Evolutionary conservation across 2,797 vertebrate genomes (phyloP).

Genomic region (Coreius guichenoti): DNA sequence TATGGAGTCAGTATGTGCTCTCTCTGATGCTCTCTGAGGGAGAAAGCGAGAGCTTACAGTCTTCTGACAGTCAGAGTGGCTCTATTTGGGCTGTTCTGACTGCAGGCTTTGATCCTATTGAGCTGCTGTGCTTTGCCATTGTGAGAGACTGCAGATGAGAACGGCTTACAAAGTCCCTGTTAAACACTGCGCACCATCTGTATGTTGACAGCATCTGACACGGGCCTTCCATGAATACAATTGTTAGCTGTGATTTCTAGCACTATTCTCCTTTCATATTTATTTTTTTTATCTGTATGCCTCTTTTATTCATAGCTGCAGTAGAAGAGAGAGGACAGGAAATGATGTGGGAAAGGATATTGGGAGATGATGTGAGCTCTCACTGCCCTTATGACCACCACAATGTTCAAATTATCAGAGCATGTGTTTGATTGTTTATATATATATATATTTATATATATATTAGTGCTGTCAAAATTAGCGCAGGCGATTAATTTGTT

Average conservation of each 20-base stretch:
- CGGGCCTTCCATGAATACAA: slow-evolving; percentile 12
- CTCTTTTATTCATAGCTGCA: slow-evolving; percentile 1
- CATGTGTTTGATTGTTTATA: no score
- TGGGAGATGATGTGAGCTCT: not conserved
- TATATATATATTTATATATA: no score
- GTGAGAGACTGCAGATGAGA: slow-evolving; percentile 46
- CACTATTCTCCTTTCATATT: slow-evolving; percentile 49
- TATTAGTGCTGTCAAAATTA: no score
- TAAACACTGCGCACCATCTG: slow-evolving; percentile 41
- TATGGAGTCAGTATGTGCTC: slow-evolving; percentile 21
- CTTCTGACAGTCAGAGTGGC: slow-evolving; percentile 16
- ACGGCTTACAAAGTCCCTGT: slow-evolving; percentile 45
- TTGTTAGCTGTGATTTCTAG: slow-evolving; percentile 56
- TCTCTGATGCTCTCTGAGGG: slow-evolving; percentile 16
- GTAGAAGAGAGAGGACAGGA: not conserved
- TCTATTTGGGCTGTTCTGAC: slow-evolving; percentile 42
- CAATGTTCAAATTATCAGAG: not conserved
- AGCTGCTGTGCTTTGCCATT: slow-evolving; percentile 41
- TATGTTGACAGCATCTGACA: slow-evolving; percentile 36
- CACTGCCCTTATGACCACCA: not conserved
- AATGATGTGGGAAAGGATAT: no score
- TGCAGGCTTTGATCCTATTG: slow-evolving; percentile 48
- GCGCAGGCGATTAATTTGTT: no score
- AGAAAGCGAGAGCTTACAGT: slow-evolving; percentile 6
- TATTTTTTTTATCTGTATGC: slow-evolving; percentile 41